These are phyloP conservation scores for Laodelphax striatellus DNA, from an alignment of 1,140 invertebrate genomes.

Conservation along the genomic window DNA sequence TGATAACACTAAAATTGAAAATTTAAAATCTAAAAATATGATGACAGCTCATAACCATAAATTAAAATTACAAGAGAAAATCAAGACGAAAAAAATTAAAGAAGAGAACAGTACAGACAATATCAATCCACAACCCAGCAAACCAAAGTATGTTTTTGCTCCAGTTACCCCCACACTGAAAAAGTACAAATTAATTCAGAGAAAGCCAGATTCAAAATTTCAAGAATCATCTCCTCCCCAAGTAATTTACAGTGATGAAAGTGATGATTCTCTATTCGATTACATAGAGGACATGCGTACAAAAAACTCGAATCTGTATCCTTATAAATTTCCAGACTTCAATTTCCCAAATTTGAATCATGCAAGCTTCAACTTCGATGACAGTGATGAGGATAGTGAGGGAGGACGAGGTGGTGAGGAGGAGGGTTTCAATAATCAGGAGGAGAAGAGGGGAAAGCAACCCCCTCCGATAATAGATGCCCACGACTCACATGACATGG, in stretches of 20 bases:
- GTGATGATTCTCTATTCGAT: background rate
- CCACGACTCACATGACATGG: background rate
- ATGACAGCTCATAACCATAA: no score
- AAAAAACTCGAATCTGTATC: background rate
- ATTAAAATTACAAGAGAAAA: background rate
- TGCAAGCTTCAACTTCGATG: background rate
- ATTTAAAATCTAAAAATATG: no score
- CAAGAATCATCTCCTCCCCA: background rate
- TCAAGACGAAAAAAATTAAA: background rate
- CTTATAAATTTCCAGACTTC: background rate
- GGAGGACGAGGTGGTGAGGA: background rate
- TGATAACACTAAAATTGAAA: no score
- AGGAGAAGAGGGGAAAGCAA: background rate
- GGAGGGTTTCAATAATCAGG: background rate
- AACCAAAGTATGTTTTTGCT: background rate
- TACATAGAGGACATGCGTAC: background rate
- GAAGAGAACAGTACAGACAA: background rate
- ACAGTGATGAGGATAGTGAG: background rate
- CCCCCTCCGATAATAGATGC: background rate
- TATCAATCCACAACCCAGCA: background rate
- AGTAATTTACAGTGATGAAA: background rate
- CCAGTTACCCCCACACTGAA: background rate
- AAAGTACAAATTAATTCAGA: background rate
- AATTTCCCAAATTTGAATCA: constrained; percentile 2
- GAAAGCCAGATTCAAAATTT: background rate